Percentiles rank a stretch among this genome's conserved stretches.
Evolutionary conservation across 2,797 vertebrate genomes (phyloP).

Genomic region (Kryptopterus vitreolus): DNA sequence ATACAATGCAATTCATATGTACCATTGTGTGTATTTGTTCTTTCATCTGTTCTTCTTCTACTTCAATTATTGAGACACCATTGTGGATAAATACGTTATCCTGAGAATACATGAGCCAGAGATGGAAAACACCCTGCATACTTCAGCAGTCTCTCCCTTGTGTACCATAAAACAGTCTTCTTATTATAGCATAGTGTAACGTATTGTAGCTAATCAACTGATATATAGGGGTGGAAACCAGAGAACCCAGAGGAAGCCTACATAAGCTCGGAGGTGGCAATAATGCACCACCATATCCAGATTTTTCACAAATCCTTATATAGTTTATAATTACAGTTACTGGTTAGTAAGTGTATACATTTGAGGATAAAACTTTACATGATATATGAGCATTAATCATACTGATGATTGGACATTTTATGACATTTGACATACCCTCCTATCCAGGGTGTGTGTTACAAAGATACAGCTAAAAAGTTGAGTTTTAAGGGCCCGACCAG

Average conservation of each 20-base stretch:
- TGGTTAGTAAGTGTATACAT: neutral
- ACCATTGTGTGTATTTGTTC: neutral
- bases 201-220: neutral
- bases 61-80: no score
- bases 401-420: constrained; percentile 10
- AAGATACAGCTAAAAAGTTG: no score
- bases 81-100: neutral
- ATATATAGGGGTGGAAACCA: neutral
- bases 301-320: no score
- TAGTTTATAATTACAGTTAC: neutral
- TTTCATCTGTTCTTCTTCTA: neutral
- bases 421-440: no score
- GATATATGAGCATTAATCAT: neutral
- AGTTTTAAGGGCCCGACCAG: no score
- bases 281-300: neutral
- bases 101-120: neutral
- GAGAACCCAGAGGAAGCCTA: neutral
- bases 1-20: neutral
- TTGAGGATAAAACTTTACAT: neutral
- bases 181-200: neutral
- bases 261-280: neutral
- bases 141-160: neutral
- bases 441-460: no score
- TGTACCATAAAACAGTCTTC: neutral
- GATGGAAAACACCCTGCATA: neutral